Evolutionary conservation across 1,140 invertebrate genomes (phyloP), one percentile per base, ranked within the genome.

Genomic region (Drusus annulatus): DNA sequence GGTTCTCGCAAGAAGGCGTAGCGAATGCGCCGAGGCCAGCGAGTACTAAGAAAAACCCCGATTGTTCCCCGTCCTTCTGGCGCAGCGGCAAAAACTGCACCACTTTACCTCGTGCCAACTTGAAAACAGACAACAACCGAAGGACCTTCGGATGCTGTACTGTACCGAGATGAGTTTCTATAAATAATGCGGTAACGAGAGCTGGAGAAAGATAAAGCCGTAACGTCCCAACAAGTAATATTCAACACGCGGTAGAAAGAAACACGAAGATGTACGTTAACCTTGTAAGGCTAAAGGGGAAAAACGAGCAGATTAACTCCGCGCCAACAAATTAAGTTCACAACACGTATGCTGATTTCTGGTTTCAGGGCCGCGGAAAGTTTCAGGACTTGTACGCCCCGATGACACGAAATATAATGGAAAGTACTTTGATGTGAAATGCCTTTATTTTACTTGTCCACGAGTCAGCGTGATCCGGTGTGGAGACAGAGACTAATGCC

Each of bases 81-180:
- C 50, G 28, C 63, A 68, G 28, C 28, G 63, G 25, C 63, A 68
- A 68, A 68, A 68, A 68, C 16, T 68, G 63, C 63, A 45, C 63
- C 63, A 68, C 58, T 68, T 17, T 68, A 36, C 28, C 10, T 17
- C 25, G 63, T 25, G 25, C 28, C 7, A 16, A 36, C 28, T 36
- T 10, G 31, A 31, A 17, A 65, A 25, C 50, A 68, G 16, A 31
- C 63, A 31, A 17, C 17, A 60, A 19, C 63, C 17, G 25, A 68
- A 19, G 28, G 50, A 68, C 28, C 63, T 36, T 68, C 63, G 15
- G 63, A 68, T 68, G 31, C 63, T 68, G 25, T 28, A 45, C 36
- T 7, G 36, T 45, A 13, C 36, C 63, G 19, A 68, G 23, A 68
- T 45, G 63, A 45, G 28, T 36, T 15, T 17, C 63, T 45, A 68